Evolutionary conservation across 2,888 invertebrate species (phyloP).

Genomic region (Chymomyza caudatula): DNA sequence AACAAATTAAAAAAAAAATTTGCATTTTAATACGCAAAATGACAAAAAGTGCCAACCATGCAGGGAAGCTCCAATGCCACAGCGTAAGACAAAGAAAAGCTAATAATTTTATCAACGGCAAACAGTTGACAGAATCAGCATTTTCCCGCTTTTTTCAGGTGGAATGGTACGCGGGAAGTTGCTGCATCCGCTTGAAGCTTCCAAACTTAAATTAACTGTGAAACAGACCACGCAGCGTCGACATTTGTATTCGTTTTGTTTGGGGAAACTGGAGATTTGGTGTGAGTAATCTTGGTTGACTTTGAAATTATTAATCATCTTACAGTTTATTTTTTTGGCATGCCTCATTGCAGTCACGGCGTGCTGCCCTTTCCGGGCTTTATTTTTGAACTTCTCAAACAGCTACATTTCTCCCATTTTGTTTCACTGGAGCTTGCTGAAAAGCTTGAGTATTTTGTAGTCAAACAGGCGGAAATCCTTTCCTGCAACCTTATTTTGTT

Average conservation of each 20-base stretch:
- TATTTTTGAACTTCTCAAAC: slow-evolving; percentile 46
- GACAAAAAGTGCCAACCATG: slow-evolving; percentile 24
- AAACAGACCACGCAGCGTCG: slow-evolving; percentile 74
- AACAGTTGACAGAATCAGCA: slow-evolving; percentile 77
- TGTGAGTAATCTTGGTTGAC: slow-evolving; percentile 16
- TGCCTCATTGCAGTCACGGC: slow-evolving; percentile 52
- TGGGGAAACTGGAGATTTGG: slow-evolving; percentile 35
- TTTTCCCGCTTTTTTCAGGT: slow-evolving; percentile 40
- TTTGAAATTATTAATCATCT: slow-evolving; percentile 75
- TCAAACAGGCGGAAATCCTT: slow-evolving; percentile 54
- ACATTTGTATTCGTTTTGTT: slow-evolving; percentile 69
- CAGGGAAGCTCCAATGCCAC: slow-evolving; percentile 22
- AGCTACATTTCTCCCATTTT: not conserved
- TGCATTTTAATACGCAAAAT: slow-evolving; percentile 74
- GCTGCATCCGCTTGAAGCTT: slow-evolving; percentile 51
- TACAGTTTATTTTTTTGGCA: slow-evolving; percentile 63
- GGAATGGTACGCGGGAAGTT: slow-evolving; percentile 11
- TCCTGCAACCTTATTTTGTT: slow-evolving; percentile 42
- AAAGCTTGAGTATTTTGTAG: slow-evolving; percentile 15
- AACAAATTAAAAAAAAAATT: slow-evolving; percentile 75
- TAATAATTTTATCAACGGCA: slow-evolving; percentile 76
- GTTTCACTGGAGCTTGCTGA: not conserved
- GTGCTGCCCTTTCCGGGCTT: slow-evolving; percentile 14
- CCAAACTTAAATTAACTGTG: slow-evolving; percentile 74
- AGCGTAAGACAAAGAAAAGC: slow-evolving; percentile 35